A percentile compares a stretch with the other conserved stretches of the same genome.
These are phyloP conservation scores for Rachycentron canadum DNA, from an alignment of 2,797 vertebrate genomes.

Conservation along the genomic window DNA sequence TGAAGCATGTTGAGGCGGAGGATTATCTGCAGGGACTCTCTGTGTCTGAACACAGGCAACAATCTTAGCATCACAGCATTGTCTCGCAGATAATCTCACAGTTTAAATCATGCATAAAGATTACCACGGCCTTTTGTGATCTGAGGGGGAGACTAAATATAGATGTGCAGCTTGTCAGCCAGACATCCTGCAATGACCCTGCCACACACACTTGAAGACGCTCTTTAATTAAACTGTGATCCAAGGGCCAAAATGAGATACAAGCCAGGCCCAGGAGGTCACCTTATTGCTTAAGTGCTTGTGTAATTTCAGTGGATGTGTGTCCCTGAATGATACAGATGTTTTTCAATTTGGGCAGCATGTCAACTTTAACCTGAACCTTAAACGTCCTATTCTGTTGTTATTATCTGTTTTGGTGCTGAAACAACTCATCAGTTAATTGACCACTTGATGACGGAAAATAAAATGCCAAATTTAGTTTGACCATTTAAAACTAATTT, in stretches of 20 bases:
- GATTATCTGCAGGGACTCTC: conserved; percentile 60
- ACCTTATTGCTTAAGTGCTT: background rate
- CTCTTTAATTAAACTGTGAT: conserved; percentile 34
- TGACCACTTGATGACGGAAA: background rate
- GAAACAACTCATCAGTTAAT: background rate
- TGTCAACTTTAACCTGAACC: background rate
- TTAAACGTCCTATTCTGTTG: background rate
- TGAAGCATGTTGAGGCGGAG: conserved; percentile 19
- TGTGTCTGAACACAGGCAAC: conserved; percentile 38
- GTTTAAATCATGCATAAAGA: conserved; percentile 73
- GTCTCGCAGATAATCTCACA: conserved; percentile 76
- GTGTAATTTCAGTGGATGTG: background rate
- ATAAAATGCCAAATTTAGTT: background rate
- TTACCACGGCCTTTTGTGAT: conserved; percentile 62
- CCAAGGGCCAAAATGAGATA: background rate
- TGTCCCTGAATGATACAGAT: background rate
- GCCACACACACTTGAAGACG: background rate
- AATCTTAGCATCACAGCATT: conserved; percentile 59
- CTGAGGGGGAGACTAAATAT: conserved; percentile 66
- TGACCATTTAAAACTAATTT: background rate
- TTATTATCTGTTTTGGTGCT: background rate
- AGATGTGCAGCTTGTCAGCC: conserved; percentile 50
- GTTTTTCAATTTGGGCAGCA: background rate
- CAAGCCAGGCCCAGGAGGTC: background rate
- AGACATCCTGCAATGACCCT: conserved; percentile 54